Conservation (phyloP, 2,797 vertebrate genomes). For the Typhlichthys subterraneus region DNA sequence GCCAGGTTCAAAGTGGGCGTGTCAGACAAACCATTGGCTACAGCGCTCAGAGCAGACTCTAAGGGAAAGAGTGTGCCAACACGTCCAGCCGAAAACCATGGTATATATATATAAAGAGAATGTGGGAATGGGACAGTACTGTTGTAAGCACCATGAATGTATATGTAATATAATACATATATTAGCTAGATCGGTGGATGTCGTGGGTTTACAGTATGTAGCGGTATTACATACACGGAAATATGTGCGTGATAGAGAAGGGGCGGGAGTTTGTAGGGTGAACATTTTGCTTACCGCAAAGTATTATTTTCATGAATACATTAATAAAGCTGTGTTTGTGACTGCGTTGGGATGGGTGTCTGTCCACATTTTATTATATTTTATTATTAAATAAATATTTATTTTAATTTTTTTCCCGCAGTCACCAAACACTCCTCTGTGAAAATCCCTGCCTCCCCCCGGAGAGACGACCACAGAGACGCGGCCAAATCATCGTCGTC, state of each 20-base stretch:
- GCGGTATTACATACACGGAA: no score
- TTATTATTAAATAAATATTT: no score
- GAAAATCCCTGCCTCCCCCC: conserved; percentile 84
- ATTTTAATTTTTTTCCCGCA: conserved; percentile 44
- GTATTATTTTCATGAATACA: no score
- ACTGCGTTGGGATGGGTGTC: neutral
- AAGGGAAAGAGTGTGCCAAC: conserved; percentile 77
- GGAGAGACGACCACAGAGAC: conserved; percentile 83
- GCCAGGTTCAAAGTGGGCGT: conserved; percentile 72
- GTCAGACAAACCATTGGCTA: conserved; percentile 76
- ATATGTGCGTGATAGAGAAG: no score
- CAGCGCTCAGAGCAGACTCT: conserved; percentile 66
- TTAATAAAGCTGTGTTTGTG: no score
- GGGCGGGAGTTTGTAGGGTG: no score
- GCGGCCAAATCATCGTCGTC: conserved; percentile 53
- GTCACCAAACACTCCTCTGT: conserved; percentile 74
- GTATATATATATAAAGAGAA: conserved; percentile 37
- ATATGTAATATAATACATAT: no score
- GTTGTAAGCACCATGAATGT: no score
- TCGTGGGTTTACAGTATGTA: no score
- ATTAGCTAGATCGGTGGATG: no score
- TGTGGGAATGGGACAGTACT: no score
- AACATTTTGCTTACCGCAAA: no score
- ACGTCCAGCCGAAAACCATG: conserved; percentile 74
- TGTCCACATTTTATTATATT: conserved; percentile 4